These are phyloP conservation scores for Cepaea nemoralis DNA, from an alignment of 1,140 invertebrate species.

Conservation along the genomic window DNA sequence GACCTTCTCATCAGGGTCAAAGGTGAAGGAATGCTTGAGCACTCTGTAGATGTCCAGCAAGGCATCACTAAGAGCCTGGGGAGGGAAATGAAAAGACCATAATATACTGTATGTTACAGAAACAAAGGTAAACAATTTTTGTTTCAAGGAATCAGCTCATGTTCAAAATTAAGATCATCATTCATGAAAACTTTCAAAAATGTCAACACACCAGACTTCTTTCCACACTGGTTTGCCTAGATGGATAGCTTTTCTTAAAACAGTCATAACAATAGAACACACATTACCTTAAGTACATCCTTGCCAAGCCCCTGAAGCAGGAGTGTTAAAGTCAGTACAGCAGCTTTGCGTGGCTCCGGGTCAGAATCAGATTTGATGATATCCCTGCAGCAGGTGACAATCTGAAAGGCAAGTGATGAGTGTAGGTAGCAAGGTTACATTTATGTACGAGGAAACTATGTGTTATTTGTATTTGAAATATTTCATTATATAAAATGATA, in stretches of 20 bases:
- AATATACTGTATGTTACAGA: no score
- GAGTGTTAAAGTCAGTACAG: slow-evolving; percentile 81
- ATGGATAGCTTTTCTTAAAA: slow-evolving; percentile 1
- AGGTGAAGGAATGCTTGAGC: slow-evolving; percentile 78
- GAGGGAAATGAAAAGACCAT: no score
- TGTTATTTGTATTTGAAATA: no score
- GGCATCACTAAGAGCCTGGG: slow-evolving; percentile 77
- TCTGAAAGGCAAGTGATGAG: slow-evolving; percentile 75
- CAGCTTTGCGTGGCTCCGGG: slow-evolving; percentile 83
- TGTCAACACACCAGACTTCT: background rate
- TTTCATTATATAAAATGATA: no score
- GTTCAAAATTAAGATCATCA: no score
- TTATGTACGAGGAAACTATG: no score
- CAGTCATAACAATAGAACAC: background rate
- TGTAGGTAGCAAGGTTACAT: no score
- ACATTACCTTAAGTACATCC: slow-evolving; percentile 76
- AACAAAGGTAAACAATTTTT: no score
- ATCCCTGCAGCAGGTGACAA: slow-evolving; percentile 79
- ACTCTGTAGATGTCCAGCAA: slow-evolving; percentile 80
- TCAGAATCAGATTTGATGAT: slow-evolving; percentile 80
- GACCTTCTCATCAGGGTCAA: slow-evolving; percentile 79
- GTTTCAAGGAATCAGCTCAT: no score
- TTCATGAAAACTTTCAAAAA: no score
- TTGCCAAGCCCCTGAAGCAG: slow-evolving; percentile 82
- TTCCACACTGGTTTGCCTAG: background rate